A percentile compares a stretch with the other conserved stretches of the same genome.
These are phyloP conservation scores for Sebastes matsubarae DNA, from an alignment of 2,797 vertebrate species.

Conservation along the genomic window DNA sequence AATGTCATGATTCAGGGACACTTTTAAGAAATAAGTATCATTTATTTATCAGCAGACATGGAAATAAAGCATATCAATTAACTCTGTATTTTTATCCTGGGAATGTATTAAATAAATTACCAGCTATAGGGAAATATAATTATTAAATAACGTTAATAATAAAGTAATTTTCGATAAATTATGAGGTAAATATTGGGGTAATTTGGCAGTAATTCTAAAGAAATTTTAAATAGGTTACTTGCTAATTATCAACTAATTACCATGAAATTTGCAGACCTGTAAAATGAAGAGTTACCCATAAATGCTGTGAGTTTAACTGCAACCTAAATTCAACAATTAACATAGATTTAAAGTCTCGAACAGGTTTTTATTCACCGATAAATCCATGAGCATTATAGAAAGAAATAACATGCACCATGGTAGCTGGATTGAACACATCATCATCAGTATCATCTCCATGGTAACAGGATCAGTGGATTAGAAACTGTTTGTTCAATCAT, in stretches of 20 bases:
- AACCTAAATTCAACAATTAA: background rate
- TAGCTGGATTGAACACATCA: background rate
- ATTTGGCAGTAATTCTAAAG: no score
- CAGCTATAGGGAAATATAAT: no score
- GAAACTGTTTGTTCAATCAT: constrained; percentile 3
- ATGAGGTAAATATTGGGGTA: no score
- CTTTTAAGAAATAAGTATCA: no score
- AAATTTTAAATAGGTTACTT: no score
- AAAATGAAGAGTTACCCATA: background rate
- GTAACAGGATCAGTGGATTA: background rate
- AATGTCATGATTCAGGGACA: rapidly evolving
- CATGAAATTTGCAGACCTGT: no score
- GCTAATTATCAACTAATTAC: no score
- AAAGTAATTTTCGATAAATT: no score
- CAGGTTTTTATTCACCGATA: constrained; percentile 38
- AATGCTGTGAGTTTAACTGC: background rate
- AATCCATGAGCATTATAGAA: constrained; percentile 11
- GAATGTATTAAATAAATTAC: no score
- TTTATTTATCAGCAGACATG: no score
- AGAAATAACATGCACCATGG: constrained; percentile 51
- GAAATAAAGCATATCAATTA: no score
- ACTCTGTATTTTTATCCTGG: background rate
- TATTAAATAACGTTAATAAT: no score
- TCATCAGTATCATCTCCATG: background rate
- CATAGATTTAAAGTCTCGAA: background rate